Conservation (phyloP, 2,113 vertebrate genomes). For the Tragelaphus strepsiceros region DNA sequence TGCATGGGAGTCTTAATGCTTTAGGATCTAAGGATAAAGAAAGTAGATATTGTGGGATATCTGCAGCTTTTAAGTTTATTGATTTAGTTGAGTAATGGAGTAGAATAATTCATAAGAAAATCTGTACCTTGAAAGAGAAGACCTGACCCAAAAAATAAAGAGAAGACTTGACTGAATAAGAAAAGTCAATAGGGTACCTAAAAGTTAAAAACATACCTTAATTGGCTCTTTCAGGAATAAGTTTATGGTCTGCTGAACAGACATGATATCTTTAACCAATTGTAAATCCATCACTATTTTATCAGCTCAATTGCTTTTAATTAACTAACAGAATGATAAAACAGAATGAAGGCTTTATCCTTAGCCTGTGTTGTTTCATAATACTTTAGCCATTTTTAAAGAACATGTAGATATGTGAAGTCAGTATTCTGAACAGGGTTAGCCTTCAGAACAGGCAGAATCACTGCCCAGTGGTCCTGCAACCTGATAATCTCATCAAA, state of each 20-base stretch:
- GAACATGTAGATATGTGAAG: background rate
- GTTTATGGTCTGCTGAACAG: background rate
- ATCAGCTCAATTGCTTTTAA: background rate
- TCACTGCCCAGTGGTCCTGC: background rate
- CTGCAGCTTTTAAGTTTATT: background rate
- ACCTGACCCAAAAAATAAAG: background rate
- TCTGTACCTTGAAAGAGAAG: background rate
- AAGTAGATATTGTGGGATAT: background rate
- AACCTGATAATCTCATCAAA: background rate
- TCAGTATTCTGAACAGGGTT: background rate
- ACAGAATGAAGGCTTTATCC: background rate
- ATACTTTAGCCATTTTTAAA: background rate
- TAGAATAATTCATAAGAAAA: constrained; percentile 12
- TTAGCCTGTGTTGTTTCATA: background rate
- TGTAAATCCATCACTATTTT: background rate
- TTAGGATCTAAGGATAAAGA: background rate
- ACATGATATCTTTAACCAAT: background rate
- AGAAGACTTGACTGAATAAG: background rate
- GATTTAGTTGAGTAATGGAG: background rate
- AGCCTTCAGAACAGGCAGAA: background rate
- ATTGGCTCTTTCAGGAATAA: background rate
- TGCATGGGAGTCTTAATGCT: background rate
- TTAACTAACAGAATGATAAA: background rate
- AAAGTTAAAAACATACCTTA: background rate
- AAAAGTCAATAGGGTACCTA: background rate